Conservation (phyloP, 2,113 vertebrate genomes). For the Lethenteron reissneri region DNA sequence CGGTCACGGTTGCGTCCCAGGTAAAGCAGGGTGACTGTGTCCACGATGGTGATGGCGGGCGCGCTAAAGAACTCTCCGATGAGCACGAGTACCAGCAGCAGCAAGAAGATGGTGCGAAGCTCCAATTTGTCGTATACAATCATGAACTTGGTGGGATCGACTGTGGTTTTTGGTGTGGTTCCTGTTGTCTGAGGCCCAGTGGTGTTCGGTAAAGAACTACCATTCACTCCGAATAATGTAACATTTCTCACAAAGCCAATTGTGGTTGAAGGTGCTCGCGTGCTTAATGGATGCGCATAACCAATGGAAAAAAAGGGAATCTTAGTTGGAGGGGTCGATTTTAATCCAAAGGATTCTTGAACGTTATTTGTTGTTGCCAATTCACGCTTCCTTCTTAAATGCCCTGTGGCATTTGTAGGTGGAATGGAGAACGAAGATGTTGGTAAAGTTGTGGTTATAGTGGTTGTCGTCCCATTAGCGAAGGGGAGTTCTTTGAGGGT, state of each 20-base stretch:
- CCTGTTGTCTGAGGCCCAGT: constrained; percentile 17
- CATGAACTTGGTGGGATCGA: constrained; percentile 21
- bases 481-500: background rate
- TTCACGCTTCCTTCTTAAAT: background rate
- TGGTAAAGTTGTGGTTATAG: too few species aligned
- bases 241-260: too few species aligned
- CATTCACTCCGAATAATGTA: too few species aligned
- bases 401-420: too few species aligned
- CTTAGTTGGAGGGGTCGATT: background rate
- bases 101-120: constrained; percentile 64
- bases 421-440: too few species aligned
- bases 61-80: constrained; percentile 95
- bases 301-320: too few species aligned
- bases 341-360: too few species aligned
- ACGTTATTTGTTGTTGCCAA: background rate
- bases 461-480: background rate
- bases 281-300: background rate
- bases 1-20: constrained; percentile 66
- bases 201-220: constrained; percentile 3
- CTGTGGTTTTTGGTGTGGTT: constrained; percentile 13
- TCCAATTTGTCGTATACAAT: constrained; percentile 41
- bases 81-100: constrained; percentile 74
- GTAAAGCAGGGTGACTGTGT: constrained; percentile 80
- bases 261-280: background rate
- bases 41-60: constrained; percentile 80